phyloP scores from a whole-genome alignment of 2,888 invertebrate genomes.

The Brachypalpus laphriformis region DNA sequence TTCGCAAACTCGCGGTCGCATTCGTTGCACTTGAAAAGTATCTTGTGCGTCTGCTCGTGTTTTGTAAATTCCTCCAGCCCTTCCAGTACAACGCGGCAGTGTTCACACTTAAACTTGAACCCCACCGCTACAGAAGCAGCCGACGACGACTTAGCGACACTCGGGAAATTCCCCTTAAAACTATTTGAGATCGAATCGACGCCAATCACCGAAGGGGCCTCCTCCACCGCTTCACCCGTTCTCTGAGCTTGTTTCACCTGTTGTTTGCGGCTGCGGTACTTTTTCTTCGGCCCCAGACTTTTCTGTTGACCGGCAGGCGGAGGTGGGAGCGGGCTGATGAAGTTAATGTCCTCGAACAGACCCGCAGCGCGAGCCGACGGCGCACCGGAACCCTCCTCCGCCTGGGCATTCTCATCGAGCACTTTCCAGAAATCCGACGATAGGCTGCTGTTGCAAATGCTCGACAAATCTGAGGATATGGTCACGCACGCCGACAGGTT shows the following conservation, averaged over 20 bases:
- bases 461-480: conserved; percentile 78
- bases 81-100: conserved; percentile 79
- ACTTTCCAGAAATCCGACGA: conserved; percentile 82
- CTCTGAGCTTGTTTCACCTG: conserved; percentile 37
- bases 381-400: conserved; percentile 38
- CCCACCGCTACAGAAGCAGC: conserved; percentile 67
- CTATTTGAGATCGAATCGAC: conserved; percentile 67
- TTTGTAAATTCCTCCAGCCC: conserved; percentile 77
- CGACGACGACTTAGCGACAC: conserved; percentile 76
- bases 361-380: conserved; percentile 14
- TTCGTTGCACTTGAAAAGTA: conserved; percentile 79
- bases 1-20: conserved; percentile 81
- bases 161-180: conserved; percentile 73
- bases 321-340: conserved; percentile 63
- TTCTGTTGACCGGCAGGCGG: conserved; percentile 32
- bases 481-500: conserved; percentile 82
- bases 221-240: neutral
- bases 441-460: conserved; percentile 79
- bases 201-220: neutral
- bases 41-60: conserved; percentile 79
- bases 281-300: conserved; percentile 44
- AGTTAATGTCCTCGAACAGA: conserved; percentile 45
- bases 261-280: conserved; percentile 60
- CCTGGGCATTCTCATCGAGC: conserved; percentile 80
- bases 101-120: conserved; percentile 79